Evolutionary conservation across 2,797 vertebrate genomes (phyloP), one percentile per base, ranked within the genome.

Genomic region (Sebastiscus albofasciatus): DNA sequence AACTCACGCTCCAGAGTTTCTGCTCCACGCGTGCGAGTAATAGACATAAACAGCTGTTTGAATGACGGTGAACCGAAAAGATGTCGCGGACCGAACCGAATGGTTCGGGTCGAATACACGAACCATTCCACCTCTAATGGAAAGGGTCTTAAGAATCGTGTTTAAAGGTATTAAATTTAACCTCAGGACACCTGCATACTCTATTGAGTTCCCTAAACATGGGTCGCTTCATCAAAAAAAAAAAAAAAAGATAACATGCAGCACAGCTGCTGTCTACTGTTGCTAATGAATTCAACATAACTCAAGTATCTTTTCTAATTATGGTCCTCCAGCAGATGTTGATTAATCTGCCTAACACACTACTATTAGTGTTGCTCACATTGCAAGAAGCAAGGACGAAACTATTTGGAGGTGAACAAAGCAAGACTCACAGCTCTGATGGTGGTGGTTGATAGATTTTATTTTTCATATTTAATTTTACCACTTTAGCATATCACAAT

Each of bases 401-500:
- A 61, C 78, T 27, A 67, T 84, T 80, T 36, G 12, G 7, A 62
- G 56, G 54, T 62, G 74, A 77, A 91, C 76, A 90, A 83, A 89
- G 20, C 67, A 80, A 84, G 66, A 85, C 79, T 56, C 73, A 16
- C 60, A 80, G 77, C 60, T 70, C 58, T 31, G 29, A 36, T 56
- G 4, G 36, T 81, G 80, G 77, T 73, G 78, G 76, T 85, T 75
- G 46, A 80, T 83, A 52, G 59, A 56, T 88, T 92, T 93, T 89
- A 84, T 92, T 91, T 89, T 89, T 77, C 55, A 84, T 81, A 72
- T 85, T 90, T 82, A 49, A 85, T 89, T 87, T 84, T 54, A 84
- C 83, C 85, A 90, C 85, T 90, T 91, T 76, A 88, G 91, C 88
- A 93, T 90, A 91, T 94, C 84, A 95, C 94, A 93, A 93, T 94